Percentiles rank a stretch among this genome's conserved stretches.
These are phyloP conservation scores for Echinometra lucunter DNA, from an alignment of 53 echinoderm and acorn worm species.

Conservation along the genomic window DNA sequence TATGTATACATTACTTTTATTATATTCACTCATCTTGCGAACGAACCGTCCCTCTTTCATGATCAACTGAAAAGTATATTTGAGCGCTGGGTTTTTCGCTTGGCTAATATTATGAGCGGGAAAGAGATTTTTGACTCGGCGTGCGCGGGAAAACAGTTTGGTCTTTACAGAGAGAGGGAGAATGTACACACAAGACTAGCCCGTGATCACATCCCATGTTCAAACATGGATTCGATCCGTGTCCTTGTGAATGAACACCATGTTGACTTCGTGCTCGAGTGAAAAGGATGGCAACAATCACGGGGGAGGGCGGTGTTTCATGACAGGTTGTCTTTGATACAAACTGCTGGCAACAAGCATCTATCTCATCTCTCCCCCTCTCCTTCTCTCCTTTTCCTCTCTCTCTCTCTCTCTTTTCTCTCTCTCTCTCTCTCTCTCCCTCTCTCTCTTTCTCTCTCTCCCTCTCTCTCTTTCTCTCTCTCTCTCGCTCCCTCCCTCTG, in stretches of 20 bases:
- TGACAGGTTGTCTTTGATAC: conserved; percentile 12
- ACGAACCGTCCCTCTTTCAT: background rate
- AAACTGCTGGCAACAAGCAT: background rate
- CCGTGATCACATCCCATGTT: conserved; percentile 34
- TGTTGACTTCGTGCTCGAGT: conserved; percentile 53
- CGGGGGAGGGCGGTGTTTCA: background rate
- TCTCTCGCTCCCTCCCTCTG: background rate
- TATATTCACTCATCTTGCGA: background rate
- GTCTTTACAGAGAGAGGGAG: conserved; percentile 11
- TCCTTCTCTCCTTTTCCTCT: no score
- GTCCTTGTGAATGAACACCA: conserved; percentile 30
- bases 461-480: background rate
- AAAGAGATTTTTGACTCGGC: conserved; percentile 40
- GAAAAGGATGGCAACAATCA: conserved; percentile 38
- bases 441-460: no score
- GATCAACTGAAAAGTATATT: conserved; percentile 2
- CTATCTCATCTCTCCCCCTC: no score
- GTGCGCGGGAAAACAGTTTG: background rate
- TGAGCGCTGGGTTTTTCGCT: conserved; percentile 26
- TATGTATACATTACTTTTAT: conserved; percentile 50
- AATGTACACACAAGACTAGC: conserved; percentile 53
- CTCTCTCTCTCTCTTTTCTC: background rate
- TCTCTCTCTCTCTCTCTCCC: background rate
- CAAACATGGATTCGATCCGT: conserved; percentile 46
- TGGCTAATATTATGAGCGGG: conserved; percentile 1